Conservation (phyloP, 30 jellyfish, hydroid and myxozoan genomes). For the Aurelia sp. region DNA sequence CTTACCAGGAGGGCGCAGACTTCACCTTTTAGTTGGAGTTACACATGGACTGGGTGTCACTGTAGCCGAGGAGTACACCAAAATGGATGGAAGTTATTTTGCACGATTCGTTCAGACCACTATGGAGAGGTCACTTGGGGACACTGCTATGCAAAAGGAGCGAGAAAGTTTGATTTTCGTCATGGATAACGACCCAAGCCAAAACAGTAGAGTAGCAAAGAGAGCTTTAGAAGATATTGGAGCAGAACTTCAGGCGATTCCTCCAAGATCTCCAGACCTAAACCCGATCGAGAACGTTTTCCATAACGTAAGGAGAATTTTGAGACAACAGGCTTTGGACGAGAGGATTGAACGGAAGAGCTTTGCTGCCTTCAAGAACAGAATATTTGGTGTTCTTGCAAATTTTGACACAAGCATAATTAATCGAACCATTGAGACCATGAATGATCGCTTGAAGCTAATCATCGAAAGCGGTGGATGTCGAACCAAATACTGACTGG, state of each 20-base stretch:
- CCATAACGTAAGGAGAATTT: constrained; percentile 6
- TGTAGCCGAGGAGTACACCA: too few species aligned
- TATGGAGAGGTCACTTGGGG: neutral
- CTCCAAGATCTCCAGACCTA: constrained; percentile 45
- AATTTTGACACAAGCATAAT: too few species aligned
- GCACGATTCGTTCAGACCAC: constrained; percentile 12
- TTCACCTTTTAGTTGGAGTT: too few species aligned
- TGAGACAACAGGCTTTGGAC: constrained; percentile 7
- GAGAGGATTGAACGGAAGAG: constrained; percentile 6
- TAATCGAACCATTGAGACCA: too few species aligned
- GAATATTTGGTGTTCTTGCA: too few species aligned
- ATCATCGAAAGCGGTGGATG: too few species aligned
- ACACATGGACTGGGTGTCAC: too few species aligned
- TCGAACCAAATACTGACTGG: too few species aligned
- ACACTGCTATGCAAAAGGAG: constrained; percentile 14
- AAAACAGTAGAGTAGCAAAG: constrained; percentile 10
- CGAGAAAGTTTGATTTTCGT: constrained; percentile 8
- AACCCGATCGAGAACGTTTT: too few species aligned
- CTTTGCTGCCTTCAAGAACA: too few species aligned
- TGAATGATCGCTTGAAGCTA: too few species aligned
- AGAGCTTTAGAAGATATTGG: constrained; percentile 22
- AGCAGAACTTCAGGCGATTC: constrained; percentile 16
- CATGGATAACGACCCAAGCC: constrained; percentile 41
- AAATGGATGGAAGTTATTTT: constrained; percentile 6
- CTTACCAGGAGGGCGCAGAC: too few species aligned